Percentiles rank a stretch among this genome's conserved stretches.
These are phyloP conservation scores for Mylabris phalerata DNA, from an alignment of 1,140 invertebrate species.

Conservation along the genomic window DNA sequence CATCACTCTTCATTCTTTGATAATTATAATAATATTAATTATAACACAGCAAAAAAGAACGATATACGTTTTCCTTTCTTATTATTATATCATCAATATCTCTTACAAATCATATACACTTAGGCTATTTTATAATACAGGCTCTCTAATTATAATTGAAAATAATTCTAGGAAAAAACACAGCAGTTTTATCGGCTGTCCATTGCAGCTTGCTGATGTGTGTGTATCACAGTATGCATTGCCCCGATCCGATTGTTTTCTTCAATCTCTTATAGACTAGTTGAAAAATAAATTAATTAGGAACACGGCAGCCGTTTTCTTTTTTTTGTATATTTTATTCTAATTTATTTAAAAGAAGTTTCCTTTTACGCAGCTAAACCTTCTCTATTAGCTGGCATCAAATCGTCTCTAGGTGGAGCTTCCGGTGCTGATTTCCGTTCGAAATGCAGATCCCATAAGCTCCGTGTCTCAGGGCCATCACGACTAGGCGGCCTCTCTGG, in stretches of 20 bases:
- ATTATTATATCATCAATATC: too few species aligned
- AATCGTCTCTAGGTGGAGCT: slow-evolving; percentile 42
- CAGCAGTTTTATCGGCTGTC: slow-evolving; percentile 32
- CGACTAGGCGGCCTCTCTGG: slow-evolving; percentile 31
- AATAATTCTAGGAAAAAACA: slow-evolving; percentile 31
- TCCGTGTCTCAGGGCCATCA: slow-evolving; percentile 40
- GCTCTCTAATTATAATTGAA: slow-evolving; percentile 10
- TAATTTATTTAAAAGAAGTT: too few species aligned
- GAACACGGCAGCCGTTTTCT: slow-evolving; percentile 32
- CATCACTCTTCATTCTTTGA: too few species aligned
- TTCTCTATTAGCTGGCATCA: slow-evolving; percentile 43
- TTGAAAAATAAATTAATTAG: slow-evolving; percentile 26
- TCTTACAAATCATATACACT: slow-evolving; percentile 23
- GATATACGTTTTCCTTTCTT: slow-evolving; percentile 16
- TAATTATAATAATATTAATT: too few species aligned
- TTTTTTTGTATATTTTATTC: slow-evolving; percentile 19
- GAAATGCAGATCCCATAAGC: slow-evolving; percentile 44
- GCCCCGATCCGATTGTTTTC: slow-evolving; percentile 37
- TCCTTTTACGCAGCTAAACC: slow-evolving; percentile 44
- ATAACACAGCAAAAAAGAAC: slow-evolving; percentile 36
- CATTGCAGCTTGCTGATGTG: slow-evolving; percentile 34
- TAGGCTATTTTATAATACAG: slow-evolving; percentile 32
- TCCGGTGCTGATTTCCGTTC: slow-evolving; percentile 38
- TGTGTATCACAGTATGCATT: slow-evolving; percentile 42
- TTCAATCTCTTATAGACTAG: slow-evolving; percentile 28